These are phyloP conservation scores for Lasioglossum malachurum DNA, from an alignment of 2,888 invertebrate species.

Conservation along the genomic window DNA sequence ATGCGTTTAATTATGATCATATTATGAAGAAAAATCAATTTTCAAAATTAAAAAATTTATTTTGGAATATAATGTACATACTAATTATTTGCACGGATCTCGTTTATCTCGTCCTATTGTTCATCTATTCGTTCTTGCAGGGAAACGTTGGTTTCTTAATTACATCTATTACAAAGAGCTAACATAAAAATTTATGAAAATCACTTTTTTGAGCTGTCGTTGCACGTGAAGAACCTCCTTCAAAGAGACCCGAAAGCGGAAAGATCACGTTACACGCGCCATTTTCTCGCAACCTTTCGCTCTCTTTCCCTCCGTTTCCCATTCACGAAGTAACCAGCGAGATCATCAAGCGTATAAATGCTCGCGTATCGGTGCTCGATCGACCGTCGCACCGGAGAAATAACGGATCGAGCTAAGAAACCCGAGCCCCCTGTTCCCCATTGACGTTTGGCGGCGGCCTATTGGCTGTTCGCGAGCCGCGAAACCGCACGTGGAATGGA, in stretches of 20 bases:
- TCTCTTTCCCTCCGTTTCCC: background rate
- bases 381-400: conserved; percentile 22
- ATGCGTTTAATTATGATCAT: no score
- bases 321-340: background rate
- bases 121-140: no score
- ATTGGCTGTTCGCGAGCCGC: conserved; percentile 47
- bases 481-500: conserved; percentile 32
- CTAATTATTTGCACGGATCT: no score
- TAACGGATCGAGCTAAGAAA: conserved; percentile 21
- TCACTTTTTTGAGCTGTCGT: background rate
- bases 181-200: background rate
- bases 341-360: conserved; percentile 35
- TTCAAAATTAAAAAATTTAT: no score
- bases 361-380: conserved; percentile 35
- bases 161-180: no score
- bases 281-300: background rate
- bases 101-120: no score
- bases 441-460: conserved; percentile 20
- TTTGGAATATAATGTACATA: no score
- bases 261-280: background rate
- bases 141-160: no score
- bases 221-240: background rate
- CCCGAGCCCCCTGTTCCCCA: conserved; percentile 23
- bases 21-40: no score
- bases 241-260: background rate